These are phyloP conservation scores for Dipodomys spectabilis DNA, from an alignment of 2,113 vertebrate species.

Conservation along the genomic window DNA sequence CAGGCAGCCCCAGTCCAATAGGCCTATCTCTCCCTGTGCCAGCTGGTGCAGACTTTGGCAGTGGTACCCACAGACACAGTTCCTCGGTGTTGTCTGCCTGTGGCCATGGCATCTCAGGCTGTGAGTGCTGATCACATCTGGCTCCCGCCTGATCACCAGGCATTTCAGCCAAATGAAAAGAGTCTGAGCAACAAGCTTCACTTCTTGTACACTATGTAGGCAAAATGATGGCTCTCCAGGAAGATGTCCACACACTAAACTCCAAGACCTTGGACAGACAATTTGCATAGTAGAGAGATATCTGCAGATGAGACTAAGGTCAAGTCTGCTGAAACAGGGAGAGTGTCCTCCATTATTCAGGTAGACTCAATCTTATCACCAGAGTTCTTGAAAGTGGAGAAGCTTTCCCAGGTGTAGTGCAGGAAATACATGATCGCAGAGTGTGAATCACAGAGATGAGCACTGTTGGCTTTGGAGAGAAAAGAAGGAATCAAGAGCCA, in stretches of 20 bases:
- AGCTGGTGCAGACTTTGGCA: slow-evolving; percentile 41
- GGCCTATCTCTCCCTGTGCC: neutral
- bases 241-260: neutral
- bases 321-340: neutral
- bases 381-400: neutral
- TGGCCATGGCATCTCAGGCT: neutral
- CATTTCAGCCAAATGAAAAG: slow-evolving; percentile 33
- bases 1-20: neutral
- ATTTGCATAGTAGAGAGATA: neutral
- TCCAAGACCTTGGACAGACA: neutral
- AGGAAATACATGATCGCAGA: neutral
- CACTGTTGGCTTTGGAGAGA: neutral
- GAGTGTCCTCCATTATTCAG: neutral
- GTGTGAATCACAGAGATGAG: neutral
- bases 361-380: neutral
- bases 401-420: neutral
- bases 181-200: neutral
- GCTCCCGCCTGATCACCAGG: neutral
- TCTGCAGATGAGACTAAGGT: neutral
- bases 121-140: neutral
- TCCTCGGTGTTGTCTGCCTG: neutral
- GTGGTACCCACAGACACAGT: neutral
- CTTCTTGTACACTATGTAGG: no score
- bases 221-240: neutral
- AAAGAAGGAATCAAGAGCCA: neutral